Base-by-base conservation (phyloP, 2,888 invertebrate species). In the Melangyna quadrimaculata region DNA sequence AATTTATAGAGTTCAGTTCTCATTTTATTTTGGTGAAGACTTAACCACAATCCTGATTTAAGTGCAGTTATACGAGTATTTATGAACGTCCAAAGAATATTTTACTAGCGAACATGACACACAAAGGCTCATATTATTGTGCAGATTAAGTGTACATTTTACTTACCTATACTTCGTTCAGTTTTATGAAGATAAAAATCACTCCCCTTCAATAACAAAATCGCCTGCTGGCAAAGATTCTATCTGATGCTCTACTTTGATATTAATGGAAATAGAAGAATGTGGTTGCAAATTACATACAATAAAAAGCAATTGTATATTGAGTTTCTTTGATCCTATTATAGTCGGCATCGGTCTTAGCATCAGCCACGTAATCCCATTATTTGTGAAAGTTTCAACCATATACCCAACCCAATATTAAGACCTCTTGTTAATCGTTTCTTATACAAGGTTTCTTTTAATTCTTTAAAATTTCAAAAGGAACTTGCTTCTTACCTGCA, bases 281-380 rank as follows among this genome's bases (percentile, higher is more conserved):
- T 67, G 67, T 67, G 67, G 67, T 67, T 67, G 51, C 67, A 67
- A 67, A 67, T 67, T 67, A 67, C 67, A 67, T 67, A 67, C 67
- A 67, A 51, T 51, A 67, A 63, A 73, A 53, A 63, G 37, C 29
- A 63, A 63, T 19, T n/a, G 27, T 8, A 53, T 73, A 40, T 51
- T 53, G 40, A 40, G 40, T 63, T 43, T 73, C 63, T 27, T 32
- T 53, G 10, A 73, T 63, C 73, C 40, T 73, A 65, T 63, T 73
- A n/a, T n/a, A 73, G 53, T 53, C 12, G 37, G 37, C 27, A 63
- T 63, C 40, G 53, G 29, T 35, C 63, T 53, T 8, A 32, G 37
- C 27, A 63, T 63, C 40, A 63, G 29, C 45, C 63, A 51, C 67
- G 35, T 67, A 35, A 67, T 67, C 51, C 67, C 67, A 51, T 51